Evolutionary conservation across 2,888 invertebrate genomes (phyloP).

Genomic region (Falcaria lacertinaria): DNA sequence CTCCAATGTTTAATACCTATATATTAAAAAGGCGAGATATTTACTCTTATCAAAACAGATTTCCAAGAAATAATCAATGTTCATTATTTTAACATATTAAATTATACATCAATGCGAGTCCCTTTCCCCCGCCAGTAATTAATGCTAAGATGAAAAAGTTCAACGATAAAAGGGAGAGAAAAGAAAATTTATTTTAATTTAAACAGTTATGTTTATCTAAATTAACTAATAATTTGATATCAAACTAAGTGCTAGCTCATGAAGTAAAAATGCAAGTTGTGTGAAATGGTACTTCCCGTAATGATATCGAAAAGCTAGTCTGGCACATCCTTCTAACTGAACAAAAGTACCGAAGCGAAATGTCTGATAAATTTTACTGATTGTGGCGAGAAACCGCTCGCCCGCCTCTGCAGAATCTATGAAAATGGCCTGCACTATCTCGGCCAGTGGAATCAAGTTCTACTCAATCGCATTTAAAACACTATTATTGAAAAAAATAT

Average conservation of each 20-base stretch:
- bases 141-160: slow-evolving; percentile 32
- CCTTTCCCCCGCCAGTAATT: slow-evolving; percentile 29
- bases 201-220: slow-evolving; percentile 1
- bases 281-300: background rate
- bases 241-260: background rate
- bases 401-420: slow-evolving; percentile 23
- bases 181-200: background rate
- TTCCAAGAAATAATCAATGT: slow-evolving; percentile 19
- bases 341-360: slow-evolving; percentile 31
- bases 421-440: slow-evolving; percentile 41
- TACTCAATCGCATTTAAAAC: slow-evolving; percentile 28
- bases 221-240: background rate
- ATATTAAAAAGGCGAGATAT: slow-evolving; percentile 7
- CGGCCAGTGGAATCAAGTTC: slow-evolving; percentile 33
- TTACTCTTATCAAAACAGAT: slow-evolving; percentile 10
- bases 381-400: slow-evolving; percentile 27
- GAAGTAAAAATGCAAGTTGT: background rate
- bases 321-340: slow-evolving; percentile 14
- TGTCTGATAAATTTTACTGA: slow-evolving; percentile 40
- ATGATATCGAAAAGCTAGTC: slow-evolving; percentile 7
- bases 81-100: slow-evolving; percentile 21
- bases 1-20: slow-evolving; percentile 2
- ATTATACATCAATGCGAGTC: slow-evolving; percentile 27
- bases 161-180: slow-evolving; percentile 13
- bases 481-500: slow-evolving; percentile 19